Conservation (phyloP, 2,113 vertebrate genomes). For the Murina feae region DNA sequence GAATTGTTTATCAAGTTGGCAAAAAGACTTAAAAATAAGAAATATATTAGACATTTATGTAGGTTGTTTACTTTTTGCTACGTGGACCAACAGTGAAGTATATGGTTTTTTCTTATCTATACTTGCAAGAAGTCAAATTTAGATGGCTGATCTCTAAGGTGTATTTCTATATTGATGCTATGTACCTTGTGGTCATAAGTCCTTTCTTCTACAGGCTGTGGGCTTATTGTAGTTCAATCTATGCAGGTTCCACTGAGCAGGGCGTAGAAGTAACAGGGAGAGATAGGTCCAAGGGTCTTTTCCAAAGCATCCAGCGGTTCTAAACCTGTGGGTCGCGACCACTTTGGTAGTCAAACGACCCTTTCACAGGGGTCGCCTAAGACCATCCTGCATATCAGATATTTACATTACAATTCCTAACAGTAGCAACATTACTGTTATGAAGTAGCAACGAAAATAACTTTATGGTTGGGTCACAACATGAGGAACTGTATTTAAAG, state of each 20-base stretch:
- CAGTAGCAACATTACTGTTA: too few species aligned
- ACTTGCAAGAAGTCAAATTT: constrained; percentile 39
- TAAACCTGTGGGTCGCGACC: too few species aligned
- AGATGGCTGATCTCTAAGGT: constrained; percentile 4
- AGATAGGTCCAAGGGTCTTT: not conserved
- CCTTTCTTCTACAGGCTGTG: not conserved
- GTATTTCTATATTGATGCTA: not conserved
- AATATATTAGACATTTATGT: not conserved
- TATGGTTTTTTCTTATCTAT: constrained; percentile 21
- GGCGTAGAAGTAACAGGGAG: not conserved
- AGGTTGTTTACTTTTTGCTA: constrained; percentile 16
- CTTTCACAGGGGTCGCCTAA: too few species aligned
- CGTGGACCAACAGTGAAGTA: not conserved
- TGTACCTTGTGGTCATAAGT: not conserved
- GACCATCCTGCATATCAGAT: too few species aligned
- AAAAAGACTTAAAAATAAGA: not conserved
- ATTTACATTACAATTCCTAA: too few species aligned
- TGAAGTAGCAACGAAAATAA: too few species aligned
- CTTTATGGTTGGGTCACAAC: too few species aligned
- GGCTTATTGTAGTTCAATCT: not conserved
- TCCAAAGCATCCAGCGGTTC: too few species aligned
- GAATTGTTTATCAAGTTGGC: not conserved
- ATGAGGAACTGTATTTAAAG: too few species aligned
- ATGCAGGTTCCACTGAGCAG: not conserved
- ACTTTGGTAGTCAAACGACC: too few species aligned